phyloP scores from a whole-genome alignment of 1,140 invertebrate species.

The Hesperophylax magnus region DNA sequence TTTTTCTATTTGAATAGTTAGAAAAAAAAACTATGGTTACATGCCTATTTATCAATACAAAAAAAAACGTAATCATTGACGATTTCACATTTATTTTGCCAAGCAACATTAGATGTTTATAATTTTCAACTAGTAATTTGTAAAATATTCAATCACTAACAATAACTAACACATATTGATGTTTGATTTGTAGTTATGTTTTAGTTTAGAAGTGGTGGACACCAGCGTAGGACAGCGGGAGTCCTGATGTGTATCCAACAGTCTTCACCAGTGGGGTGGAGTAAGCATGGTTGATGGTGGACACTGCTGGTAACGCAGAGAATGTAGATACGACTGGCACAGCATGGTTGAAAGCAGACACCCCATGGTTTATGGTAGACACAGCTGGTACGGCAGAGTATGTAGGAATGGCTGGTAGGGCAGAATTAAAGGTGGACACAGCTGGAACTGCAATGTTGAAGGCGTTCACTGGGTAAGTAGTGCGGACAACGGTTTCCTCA shows the following conservation, averaged over 20 bases:
- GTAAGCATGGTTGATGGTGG: conserved; percentile 60
- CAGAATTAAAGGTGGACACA: not conserved
- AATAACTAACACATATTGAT: too few relatives aligned
- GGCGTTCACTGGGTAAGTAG: conserved; percentile 55
- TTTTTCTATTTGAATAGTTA: too few relatives aligned
- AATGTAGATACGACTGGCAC: conserved; percentile 46
- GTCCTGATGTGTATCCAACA: conserved; percentile 51
- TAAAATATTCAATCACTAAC: too few relatives aligned
- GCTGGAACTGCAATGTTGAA: conserved; percentile 3
- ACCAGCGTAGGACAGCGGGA: conserved; percentile 41
- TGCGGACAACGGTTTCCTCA: conserved; percentile 62
- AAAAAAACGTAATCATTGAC: too few relatives aligned
- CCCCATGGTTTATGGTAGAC: not conserved
- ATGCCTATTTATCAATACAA: too few relatives aligned
- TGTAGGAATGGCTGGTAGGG: not conserved
- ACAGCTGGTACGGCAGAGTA: not conserved
- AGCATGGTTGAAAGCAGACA: conserved; percentile 22
- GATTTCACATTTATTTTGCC: too few relatives aligned
- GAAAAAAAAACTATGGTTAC: too few relatives aligned
- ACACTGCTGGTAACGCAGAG: conserved; percentile 45
- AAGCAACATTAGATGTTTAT: too few relatives aligned
- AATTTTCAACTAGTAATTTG: too few relatives aligned
- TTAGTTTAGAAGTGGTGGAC: too few relatives aligned
- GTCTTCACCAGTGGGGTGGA: conserved; percentile 28
- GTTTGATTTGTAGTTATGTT: too few relatives aligned